phyloP scores from a whole-genome alignment of 2,113 vertebrate genomes.

The Rhizomys pruinosus region DNA sequence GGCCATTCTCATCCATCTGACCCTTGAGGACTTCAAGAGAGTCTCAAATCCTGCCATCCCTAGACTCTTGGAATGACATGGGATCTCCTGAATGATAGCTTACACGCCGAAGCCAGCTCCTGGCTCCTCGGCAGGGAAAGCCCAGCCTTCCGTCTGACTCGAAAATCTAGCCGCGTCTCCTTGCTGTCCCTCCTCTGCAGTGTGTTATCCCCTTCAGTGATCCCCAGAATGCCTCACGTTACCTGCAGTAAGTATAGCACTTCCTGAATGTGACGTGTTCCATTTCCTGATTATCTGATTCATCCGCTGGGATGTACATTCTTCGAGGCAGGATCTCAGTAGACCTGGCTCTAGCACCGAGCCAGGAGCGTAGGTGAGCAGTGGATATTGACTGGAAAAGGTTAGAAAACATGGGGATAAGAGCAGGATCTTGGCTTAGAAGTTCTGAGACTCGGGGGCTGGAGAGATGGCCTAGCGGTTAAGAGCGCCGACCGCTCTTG shows the following conservation, averaged over 20 bases:
- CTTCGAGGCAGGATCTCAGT: not conserved
- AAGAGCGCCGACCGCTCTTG: too few species aligned
- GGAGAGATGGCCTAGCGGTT: too few species aligned
- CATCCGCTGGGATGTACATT: not conserved
- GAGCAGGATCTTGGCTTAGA: not conserved
- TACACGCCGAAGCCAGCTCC: not conserved
- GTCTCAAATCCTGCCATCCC: not conserved
- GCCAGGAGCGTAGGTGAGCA: not conserved
- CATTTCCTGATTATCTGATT: not conserved
- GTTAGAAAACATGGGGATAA: not conserved
- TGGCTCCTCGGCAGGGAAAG: not conserved
- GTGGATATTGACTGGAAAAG: not conserved
- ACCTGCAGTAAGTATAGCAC: accelerated
- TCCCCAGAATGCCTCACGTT: not conserved
- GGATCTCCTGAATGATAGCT: not conserved
- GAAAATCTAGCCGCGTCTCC: not conserved
- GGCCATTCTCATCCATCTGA: not conserved
- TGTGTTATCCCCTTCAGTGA: not conserved
- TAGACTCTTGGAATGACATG: not conserved
- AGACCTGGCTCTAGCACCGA: not conserved
- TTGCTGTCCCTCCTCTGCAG: not conserved
- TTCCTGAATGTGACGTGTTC: not conserved
- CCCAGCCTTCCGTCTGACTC: not conserved
- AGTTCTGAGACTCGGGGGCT: not conserved
- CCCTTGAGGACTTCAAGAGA: not conserved